phyloP scores from a whole-genome alignment of 2,888 invertebrate species.

The Dendrolimus houi region DNA sequence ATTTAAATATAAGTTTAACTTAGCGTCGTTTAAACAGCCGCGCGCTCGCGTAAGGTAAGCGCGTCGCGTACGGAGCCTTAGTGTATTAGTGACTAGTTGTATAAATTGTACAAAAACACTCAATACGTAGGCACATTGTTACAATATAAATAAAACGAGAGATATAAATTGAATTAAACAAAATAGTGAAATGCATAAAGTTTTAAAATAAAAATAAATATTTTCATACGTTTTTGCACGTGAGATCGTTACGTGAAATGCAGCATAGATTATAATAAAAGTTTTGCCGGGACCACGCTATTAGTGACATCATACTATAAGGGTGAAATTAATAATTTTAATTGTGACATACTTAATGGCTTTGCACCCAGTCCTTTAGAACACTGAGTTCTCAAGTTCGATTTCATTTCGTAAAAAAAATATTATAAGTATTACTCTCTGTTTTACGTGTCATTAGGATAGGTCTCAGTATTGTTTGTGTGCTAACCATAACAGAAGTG shows the following conservation, averaged over 20 bases:
- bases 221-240: slow-evolving; percentile 77
- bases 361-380: too few relatives aligned
- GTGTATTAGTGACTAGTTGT: slow-evolving; percentile 47
- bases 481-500: too few relatives aligned
- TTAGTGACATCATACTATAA: slow-evolving; percentile 1
- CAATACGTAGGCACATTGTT: slow-evolving; percentile 68
- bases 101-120: slow-evolving; percentile 72
- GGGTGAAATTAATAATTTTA: too few relatives aligned
- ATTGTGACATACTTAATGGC: too few relatives aligned
- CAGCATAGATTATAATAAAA: slow-evolving; percentile 40
- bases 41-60: slow-evolving; percentile 7
- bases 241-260: slow-evolving; percentile 44
- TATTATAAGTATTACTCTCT: too few relatives aligned
- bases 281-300: slow-evolving; percentile 40
- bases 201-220: slow-evolving; percentile 50
- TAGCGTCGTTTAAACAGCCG: background rate
- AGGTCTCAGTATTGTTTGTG: too few relatives aligned
- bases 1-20: background rate
- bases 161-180: slow-evolving; percentile 42
- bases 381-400: too few relatives aligned
- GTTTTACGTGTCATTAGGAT: too few relatives aligned
- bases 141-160: slow-evolving; percentile 62
- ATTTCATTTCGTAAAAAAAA: too few relatives aligned
- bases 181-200: slow-evolving; percentile 55
- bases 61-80: slow-evolving; percentile 30